phyloP scores from a whole-genome alignment of 2,888 invertebrate genomes.

The Coelogynopora nodosa region DNA sequence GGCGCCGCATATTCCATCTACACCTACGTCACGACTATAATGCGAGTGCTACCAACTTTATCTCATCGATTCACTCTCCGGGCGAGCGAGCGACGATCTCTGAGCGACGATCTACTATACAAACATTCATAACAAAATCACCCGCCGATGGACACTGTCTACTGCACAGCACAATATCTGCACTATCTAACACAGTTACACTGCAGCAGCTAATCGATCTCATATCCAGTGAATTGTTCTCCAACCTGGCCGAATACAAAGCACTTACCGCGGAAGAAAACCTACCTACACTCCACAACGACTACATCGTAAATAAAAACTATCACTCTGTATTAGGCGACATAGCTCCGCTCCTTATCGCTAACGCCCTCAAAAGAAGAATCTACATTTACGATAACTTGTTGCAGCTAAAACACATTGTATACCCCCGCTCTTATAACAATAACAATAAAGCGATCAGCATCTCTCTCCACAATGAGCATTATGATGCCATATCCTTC shows the following conservation, averaged over 20 bases:
- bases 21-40: too few species aligned
- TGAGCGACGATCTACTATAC: too few species aligned
- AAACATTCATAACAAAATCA: conserved; percentile 11
- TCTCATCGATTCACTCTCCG: too few species aligned
- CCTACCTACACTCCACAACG: conserved; percentile 20
- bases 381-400: conserved; percentile 20
- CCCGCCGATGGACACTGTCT: background rate
- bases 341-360: conserved; percentile 21
- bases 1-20: too few species aligned
- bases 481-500: conserved; percentile 12
- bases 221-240: conserved; percentile 12
- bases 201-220: conserved; percentile 19
- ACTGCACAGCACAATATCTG: conserved; percentile 1
- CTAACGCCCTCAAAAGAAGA: conserved; percentile 25
- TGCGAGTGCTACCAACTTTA: too few species aligned
- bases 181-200: conserved; percentile 31
- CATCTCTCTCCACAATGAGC: conserved; percentile 25
- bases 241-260: conserved; percentile 29
- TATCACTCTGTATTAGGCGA: conserved; percentile 11
- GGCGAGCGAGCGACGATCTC: too few species aligned
- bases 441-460: conserved; percentile 20
- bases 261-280: conserved; percentile 14
- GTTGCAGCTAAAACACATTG: conserved; percentile 24
- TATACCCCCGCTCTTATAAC: conserved; percentile 27
- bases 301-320: conserved; percentile 29